Percentiles rank a stretch among this genome's conserved stretches.
Conservation (phyloP, 2,888 invertebrate genomes). For the Drosophila mayaguana region DNA sequence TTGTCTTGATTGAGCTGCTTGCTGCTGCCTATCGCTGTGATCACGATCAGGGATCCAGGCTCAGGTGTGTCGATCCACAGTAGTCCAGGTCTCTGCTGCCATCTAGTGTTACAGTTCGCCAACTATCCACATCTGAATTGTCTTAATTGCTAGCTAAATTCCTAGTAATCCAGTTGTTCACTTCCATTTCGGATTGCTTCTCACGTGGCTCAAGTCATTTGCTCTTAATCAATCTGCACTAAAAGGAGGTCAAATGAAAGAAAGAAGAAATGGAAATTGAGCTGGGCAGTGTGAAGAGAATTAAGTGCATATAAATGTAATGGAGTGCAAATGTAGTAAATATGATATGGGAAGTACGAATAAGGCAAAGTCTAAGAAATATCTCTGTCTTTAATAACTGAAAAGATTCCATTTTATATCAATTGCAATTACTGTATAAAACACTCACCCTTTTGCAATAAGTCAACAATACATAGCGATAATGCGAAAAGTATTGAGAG, state of each 20-base stretch:
- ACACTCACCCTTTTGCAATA: conserved; percentile 35
- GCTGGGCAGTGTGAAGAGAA: conserved; percentile 3
- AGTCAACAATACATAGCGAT: conserved; percentile 41
- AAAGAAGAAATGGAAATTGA: conserved; percentile 31
- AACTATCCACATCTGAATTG: conserved; percentile 55
- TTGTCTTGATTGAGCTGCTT: conserved; percentile 65
- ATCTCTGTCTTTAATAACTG: not conserved
- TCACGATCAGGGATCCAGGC: conserved; percentile 14
- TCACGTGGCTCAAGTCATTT: conserved; percentile 55
- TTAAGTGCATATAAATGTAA: not conserved
- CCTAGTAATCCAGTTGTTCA: conserved; percentile 42
- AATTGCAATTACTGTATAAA: not conserved
- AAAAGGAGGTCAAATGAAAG: conserved; percentile 17
- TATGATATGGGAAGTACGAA: not conserved
- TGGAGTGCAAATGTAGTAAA: not conserved
- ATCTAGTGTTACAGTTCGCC: conserved; percentile 56
- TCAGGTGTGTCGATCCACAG: conserved; percentile 39
- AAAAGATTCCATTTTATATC: not conserved
- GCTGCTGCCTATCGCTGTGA: conserved; percentile 26
- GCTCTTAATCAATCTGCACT: conserved; percentile 29
- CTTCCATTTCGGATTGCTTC: conserved; percentile 25
- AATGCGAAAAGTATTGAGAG: conserved; percentile 30
- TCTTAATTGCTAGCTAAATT: conserved; percentile 58
- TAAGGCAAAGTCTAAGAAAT: not conserved
- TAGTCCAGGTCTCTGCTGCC: conserved; percentile 35